Base-by-base conservation (phyloP, 2,113 vertebrate genomes). In the Caretta caretta region DNA sequence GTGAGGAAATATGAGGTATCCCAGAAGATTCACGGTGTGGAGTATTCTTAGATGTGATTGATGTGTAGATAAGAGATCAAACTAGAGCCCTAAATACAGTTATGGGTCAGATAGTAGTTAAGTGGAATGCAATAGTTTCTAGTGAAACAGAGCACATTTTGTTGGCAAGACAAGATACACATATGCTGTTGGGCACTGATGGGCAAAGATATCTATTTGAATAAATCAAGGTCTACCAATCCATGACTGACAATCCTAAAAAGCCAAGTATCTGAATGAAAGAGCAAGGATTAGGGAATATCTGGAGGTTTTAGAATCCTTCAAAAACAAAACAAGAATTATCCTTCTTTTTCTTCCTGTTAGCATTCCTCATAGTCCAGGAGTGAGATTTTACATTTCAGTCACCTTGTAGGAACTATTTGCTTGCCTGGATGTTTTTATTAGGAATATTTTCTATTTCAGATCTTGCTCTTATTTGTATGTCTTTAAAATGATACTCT, bases 1-100 rank as follows among this genome's bases (percentile, higher is more conserved):
- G 27, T 76, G 0, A 1, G 83, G 8, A 22, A 35, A 46, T 2
- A 0, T 3, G 22, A 22, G 38, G 46, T 53, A 56, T 78, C n/a
- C 59, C 53, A 10, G 20, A 42, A 35, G 3, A 1, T 31, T 87
- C 75, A 38, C 35, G 3, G 19, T 2, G 17, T 2, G 1, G 3
- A 8, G 3, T 11, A 11, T 17, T 85, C 24, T 49, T 29, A n/a
- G 81, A 87, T 4, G 19, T 89, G 86, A 79, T 42, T 79, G 50
- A 54, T 76, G 42, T 53, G 29, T 79, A 19, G 27, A n/a, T 24
- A 79, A 87, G 29, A 57, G 72, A 59, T 76, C 80, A 59, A 25
- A n/a, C 5, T 1, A 0, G 80, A 59, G 80, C 46, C 46, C 80
- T 4, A 1, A 51, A 29, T 9, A 57, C 65, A 79, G 72, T 54